Evolutionary conservation across 2,888 invertebrate species (phyloP), one percentile per base, ranked within the genome.

Genomic region (Hydrotaea cyrtoneurina): DNA sequence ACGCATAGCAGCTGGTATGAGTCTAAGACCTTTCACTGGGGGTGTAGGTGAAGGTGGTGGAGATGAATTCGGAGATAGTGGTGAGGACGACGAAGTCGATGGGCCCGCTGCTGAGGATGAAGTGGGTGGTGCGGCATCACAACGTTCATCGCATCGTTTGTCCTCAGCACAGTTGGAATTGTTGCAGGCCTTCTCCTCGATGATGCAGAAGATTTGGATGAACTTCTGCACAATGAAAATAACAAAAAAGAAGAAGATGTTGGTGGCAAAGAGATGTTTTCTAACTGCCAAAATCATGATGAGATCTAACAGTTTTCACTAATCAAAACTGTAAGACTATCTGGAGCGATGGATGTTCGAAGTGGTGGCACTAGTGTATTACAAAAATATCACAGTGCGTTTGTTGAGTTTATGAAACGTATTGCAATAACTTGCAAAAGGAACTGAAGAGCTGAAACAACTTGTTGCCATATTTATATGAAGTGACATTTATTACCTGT

Each of bases 261-360:
- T 90, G 87, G 88, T 89, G 69, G 88, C 90, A 57, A 88, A 87
- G 69, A 91, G 85, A 88, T 90, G 89, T 80, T 89, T 90, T 78
- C 90, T 87, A 26, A 87, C 88, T 71, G 88, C 88, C 74, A 89
- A 88, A 85, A 89, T 89, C 82, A 90, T 86, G 53, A 64, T 79
- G 73, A n/a, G n/a, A 69, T 57, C 23, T 17, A 46, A 62, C 62
- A 72, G 62, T 76, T 72, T 31, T 57, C 8, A 31, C 21, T 57
- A 55, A 43, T 2, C 39, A 31, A 23, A 69, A 75, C 66, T 13
- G 23, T 46, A 15, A 43, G 36, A 74, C 7, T 39, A n/a, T n/a
- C 50, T 50, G 74, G 50, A 36, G 21, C 62, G 69, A 21, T 75
- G 59, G 50, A 59, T 72, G 59, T 74, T 50, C 36, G 59, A 77